Evolutionary conservation across 2,888 invertebrate species (phyloP), one percentile per base, ranked within the genome.

Genomic region (Drosophila dives): DNA sequence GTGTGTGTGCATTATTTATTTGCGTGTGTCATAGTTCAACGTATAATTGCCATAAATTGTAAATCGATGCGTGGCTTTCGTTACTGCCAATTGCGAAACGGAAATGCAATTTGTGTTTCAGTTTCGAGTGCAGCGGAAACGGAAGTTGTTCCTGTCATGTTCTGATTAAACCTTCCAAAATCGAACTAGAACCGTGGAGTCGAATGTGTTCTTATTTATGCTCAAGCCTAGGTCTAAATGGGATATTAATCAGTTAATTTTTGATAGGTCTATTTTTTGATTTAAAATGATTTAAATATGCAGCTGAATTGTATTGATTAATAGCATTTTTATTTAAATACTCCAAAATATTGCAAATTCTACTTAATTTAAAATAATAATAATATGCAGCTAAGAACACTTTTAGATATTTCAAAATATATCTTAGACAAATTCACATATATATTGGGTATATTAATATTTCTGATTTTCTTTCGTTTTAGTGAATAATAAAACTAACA

Each of bases 71-170:
- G 59, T 42, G 45, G 48, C 20, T 61, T 58, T 12, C 29, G 29
- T 23, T 26, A 12, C 70, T 71, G 83, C n/a, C 77, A 69, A 69
- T 72, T 45, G 48, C 63, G 34, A 64, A 64, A 17, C 73, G 84
- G 80, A 84, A 77, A 80, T 87, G 72, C 75, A 85, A 87, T 82
- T 88, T 80, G 77, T 72, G 65, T 77, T 74, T 64, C 54, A 51
- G 64, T 45, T 78, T 67, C 29, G 63, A 32, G n/a, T 65, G 73
- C 50, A 45, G 48, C 83, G 83, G 75, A 82, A 76, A 38, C 76
- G 80, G 76, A 80, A 75, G 69, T 77, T 85, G 80, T 53, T 71
- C 69, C 7, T 29, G 29, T 32, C 40, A 40, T 32, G 10, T 38
- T 56, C 32, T 6, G 58, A 72, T 61, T 1, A 42, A 59, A 17